phyloP scores from a whole-genome alignment of 2,113 vertebrate genomes.

The Macaca nemestrina region DNA sequence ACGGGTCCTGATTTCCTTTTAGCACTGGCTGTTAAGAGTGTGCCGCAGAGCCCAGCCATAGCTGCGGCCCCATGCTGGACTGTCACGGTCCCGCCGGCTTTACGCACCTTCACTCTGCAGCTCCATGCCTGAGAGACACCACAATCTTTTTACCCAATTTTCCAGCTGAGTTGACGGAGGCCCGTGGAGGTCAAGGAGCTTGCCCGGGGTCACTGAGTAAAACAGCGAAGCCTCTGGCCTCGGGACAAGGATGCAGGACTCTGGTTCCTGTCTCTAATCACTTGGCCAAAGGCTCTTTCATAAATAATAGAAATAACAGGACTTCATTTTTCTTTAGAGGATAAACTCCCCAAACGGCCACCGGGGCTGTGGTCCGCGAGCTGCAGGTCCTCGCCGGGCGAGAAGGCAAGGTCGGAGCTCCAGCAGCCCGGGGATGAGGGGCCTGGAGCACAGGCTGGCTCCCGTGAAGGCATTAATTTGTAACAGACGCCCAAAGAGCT shows the following conservation, averaged over 20 bases:
- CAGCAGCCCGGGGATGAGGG: not conserved
- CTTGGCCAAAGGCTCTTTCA: slow-evolving; percentile 19
- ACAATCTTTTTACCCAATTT: slow-evolving; percentile 70
- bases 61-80: accelerated
- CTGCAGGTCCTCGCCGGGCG: not conserved
- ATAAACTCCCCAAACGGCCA: not conserved
- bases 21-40: accelerated
- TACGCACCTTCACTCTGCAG: not conserved
- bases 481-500: not conserved
- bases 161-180: slow-evolving; percentile 72
- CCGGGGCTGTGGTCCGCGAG: not conserved
- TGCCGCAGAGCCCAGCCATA: accelerated
- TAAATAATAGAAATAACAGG: slow-evolving; percentile 59
- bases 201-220: slow-evolving; percentile 57
- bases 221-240: slow-evolving; percentile 52
- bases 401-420: not conserved
- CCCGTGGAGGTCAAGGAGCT: slow-evolving; percentile 43
- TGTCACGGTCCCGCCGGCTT: accelerated
- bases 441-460: not conserved
- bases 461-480: not conserved
- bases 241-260: not conserved
- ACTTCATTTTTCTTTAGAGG: not conserved
- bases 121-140: not conserved
- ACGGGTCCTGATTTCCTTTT: accelerated
- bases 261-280: not conserved